Evolutionary conservation across 2,113 vertebrate species (phyloP).

Genomic region (Nothoprocta pentlandii): DNA sequence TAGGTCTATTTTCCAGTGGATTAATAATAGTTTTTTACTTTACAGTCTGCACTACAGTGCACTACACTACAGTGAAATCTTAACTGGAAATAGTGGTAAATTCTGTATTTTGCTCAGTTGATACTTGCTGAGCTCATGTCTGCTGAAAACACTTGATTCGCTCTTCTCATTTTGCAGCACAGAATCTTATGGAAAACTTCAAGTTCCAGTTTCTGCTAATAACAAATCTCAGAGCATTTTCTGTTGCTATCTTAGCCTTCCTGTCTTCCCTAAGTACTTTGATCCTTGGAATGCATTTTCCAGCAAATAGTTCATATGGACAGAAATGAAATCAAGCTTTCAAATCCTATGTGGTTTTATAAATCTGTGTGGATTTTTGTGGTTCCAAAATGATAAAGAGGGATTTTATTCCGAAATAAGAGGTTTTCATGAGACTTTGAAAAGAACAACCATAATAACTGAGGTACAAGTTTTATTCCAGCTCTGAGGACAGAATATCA

Average conservation of each 20-base stretch:
- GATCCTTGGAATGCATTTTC: slow-evolving; percentile 20
- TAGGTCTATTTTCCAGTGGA: background rate
- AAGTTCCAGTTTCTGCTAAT: slow-evolving; percentile 23
- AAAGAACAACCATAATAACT: slow-evolving; percentile 15
- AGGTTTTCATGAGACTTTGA: background rate
- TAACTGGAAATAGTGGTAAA: background rate
- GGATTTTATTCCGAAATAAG: slow-evolving; percentile 32
- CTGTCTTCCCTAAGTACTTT: slow-evolving; percentile 10
- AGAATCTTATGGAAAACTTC: background rate
- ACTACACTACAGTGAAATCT: background rate
- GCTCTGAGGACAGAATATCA: slow-evolving; percentile 31
- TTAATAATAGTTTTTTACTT: background rate
- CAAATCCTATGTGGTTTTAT: background rate
- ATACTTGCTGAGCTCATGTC: slow-evolving; percentile 8
- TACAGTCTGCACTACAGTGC: background rate
- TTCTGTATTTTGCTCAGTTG: background rate
- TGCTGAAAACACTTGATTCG: slow-evolving; percentile 36
- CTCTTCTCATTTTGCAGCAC: slow-evolving; percentile 17
- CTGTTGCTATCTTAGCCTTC: background rate
- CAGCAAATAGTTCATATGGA: background rate
- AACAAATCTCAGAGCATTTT: slow-evolving; percentile 30
- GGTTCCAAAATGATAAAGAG: slow-evolving; percentile 21
- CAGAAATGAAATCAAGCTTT: slow-evolving; percentile 62
- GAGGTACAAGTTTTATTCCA: background rate
- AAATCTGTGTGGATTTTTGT: slow-evolving; percentile 33